Base-by-base conservation (phyloP, 2,888 invertebrate species). In the Drosophila percnosoma region DNA sequence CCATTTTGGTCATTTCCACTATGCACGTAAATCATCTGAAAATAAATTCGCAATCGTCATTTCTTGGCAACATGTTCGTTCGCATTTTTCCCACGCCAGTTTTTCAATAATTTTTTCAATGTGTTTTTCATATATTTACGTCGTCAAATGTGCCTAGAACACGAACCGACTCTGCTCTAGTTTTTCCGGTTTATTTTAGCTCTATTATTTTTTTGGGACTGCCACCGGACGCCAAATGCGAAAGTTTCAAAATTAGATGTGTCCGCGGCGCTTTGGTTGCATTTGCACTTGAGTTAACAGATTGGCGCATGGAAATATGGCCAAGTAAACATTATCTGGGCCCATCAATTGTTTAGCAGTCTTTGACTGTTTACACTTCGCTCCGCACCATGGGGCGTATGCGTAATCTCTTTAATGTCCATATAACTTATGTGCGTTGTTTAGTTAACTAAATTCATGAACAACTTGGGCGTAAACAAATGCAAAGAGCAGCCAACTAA, bases 151-250 rank as follows among this genome's bases (percentile, higher is more conserved):
- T 81, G 83, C 76, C 71, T 61, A 69, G 82, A 68, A 74, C 53
- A 51, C 74, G 66, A 72, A 71, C 66, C 65, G 85, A 45, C 64
- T 85, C 66, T 85, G 87, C 78, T 89, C 87, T 87, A 87, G 73
- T 78, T 88, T 87, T 87, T 77, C 76, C 82, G 77, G 89, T 68
- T 75, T 87, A 83, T 87, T 87, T 87, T 87, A 52, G 82, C 36
- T 52, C 2, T 29, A 62, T 34, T 58, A 0, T 29, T 21, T 48
- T 45, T 11, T 40, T 45, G 4, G 2, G 7, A 42, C 21, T 15
- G 52, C 36, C 62, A 71, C 62, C 73, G 75, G 66, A 67, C 61
- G 64, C 62, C 51, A 36, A 58, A 54, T 68, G 76, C 69, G 75
- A 66, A 59, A 57, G 8, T 51, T 52, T 58, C 45, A 53, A 60